Conservation (phyloP, 2,888 invertebrate species). For the Lasioglossum malachurum region DNA sequence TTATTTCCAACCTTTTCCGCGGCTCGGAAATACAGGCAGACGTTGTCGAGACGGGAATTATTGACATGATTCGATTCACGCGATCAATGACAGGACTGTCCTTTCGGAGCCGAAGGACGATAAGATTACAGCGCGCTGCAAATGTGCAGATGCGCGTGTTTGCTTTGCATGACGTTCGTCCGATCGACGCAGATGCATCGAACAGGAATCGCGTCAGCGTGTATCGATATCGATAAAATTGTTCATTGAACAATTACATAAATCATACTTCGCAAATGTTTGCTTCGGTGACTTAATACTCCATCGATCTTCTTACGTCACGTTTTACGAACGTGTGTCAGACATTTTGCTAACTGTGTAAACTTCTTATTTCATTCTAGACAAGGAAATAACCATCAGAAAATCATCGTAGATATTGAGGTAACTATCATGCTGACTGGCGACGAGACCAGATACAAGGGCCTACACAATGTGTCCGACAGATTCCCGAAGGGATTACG, state of each 20-base stretch:
- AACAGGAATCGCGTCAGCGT: neutral
- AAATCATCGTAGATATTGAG: neutral
- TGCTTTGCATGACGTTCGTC: neutral
- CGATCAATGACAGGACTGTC: constrained; percentile 8
- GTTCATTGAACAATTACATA: neutral
- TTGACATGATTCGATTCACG: neutral
- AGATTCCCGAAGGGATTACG: constrained; percentile 39
- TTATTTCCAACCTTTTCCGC: neutral
- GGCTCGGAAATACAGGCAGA: neutral
- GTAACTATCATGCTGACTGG: neutral
- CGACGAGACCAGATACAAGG: neutral
- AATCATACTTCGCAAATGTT: neutral
- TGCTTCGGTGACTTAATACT: neutral
- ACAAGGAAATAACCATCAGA: neutral
- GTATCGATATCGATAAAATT: neutral
- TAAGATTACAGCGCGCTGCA: constrained; percentile 17
- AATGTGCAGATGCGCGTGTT: neutral
- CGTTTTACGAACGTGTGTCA: neutral
- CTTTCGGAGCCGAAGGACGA: neutral
- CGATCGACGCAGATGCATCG: constrained; percentile 2
- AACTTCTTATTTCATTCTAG: neutral
- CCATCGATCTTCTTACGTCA: neutral
- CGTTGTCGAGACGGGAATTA: neutral
- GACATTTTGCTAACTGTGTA: neutral
- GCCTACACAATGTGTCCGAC: neutral